Base-by-base conservation (phyloP, 2,113 vertebrate genomes). In the Poicephalus gulielmi region DNA sequence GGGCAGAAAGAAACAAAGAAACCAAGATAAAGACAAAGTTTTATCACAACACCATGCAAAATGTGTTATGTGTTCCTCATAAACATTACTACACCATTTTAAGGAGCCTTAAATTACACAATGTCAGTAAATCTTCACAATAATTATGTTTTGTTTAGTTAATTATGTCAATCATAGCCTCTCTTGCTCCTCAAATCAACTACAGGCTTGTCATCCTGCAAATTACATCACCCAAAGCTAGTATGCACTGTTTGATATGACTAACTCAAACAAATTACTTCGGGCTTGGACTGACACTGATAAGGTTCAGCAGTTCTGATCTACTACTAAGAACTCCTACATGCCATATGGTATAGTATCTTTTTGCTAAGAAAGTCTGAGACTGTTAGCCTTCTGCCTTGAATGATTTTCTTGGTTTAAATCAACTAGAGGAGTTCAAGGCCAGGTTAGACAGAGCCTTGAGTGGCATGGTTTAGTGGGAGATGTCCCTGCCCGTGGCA, bases 21-120 rank as follows among this genome's bases (percentile, higher is more conserved):
- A 47, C 30, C 43, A 88, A 84, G 33, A 69, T 33, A 70, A 88
- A 80, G 57, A 80, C 25, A 84, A 92, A 37, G 7, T 49, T 88
- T 39, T 71, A 53, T 59, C 52, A 33, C n/a, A 19, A 44, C 10
- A 67, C 12, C 17, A 44, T 6, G 14, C 66, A 88, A 76, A 81
- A 52, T 3, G 11, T 49, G 18, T 33, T 81, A 39, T 0, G 0
- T 35, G 14, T 28, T 85, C 19, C 57, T 62, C 2, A 0, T 37
- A 81, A 71, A 47, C 30, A 43, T 43, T 47, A 71, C 12, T 30
- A 22, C 31, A 49, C 15, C 12, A 17, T 60, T 66, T 81, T 66
- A 30, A 43, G n/a, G 50, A 76, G n/a, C 13, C 50, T 84, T 60
- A 80, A 57, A 68, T 62, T 43, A 43, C 35, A 76, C 17, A 18